Conservation (phyloP, 2,113 vertebrate genomes). For the Agapornis roseicollis region DNA sequence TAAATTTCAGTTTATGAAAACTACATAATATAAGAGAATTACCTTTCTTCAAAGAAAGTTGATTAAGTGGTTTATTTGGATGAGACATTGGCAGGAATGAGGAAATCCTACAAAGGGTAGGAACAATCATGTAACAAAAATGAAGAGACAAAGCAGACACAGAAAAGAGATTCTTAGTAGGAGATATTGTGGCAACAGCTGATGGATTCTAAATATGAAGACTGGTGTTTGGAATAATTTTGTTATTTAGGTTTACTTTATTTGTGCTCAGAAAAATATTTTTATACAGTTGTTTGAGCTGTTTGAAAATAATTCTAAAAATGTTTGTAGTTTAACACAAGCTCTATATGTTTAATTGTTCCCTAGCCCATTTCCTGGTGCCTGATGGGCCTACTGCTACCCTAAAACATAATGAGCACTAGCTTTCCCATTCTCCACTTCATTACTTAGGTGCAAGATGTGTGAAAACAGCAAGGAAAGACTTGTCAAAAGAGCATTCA, state of each 20-base stretch:
- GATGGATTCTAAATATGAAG: neutral
- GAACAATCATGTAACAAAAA: neutral
- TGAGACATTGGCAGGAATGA: neutral
- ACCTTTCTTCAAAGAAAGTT: neutral
- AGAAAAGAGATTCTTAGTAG: neutral
- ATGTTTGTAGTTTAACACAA: neutral
- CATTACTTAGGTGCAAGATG: neutral
- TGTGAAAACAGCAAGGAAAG: neutral
- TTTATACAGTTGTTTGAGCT: neutral
- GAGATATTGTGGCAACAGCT: neutral
- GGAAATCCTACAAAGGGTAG: neutral
- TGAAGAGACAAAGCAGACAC: neutral
- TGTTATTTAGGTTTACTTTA: neutral
- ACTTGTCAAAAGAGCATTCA: neutral
- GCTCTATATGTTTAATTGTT: neutral
- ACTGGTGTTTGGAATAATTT: neutral
- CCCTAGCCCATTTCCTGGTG: neutral
- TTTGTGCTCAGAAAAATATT: accelerated
- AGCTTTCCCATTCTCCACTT: neutral
- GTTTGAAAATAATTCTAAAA: neutral
- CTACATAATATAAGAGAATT: neutral
- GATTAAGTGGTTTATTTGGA: neutral
- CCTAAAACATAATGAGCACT: neutral
- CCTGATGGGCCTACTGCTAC: neutral
- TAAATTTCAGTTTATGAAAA: neutral